Evolutionary conservation across 1,140 invertebrate species (phyloP), one percentile per base, ranked within the genome.

Genomic region (Megalonaias nervosa): DNA sequence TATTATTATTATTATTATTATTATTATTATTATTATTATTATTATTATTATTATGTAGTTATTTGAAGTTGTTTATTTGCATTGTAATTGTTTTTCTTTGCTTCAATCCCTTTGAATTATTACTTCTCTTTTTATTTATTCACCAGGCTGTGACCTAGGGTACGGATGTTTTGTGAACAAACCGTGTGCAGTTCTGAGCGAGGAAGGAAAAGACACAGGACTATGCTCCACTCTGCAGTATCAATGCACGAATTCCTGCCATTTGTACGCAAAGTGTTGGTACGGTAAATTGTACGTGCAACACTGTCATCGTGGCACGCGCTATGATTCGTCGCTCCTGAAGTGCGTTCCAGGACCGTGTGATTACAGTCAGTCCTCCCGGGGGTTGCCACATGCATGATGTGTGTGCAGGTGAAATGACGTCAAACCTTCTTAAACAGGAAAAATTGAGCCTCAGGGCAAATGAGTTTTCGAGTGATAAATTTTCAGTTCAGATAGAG

Each of bases 191-290:
- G 48, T 15, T 21, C 48, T 77, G 1, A 64, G 72, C 19, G 69
- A 61, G 15, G 75, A 77, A 55, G 31, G 67, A 5, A 11, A 73
- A 11, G 70, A 74, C 17, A 48, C 38, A 4, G 38, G 38, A 48
- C 11, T 48, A 5, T 48, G 38, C 11, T 48, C 38, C 38, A 48
- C 38, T 48, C 38, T 48, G 38, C 38, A 48, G 38, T 48, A 48
- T 48, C 38, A 48, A 48, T 78, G 76, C 48, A 15, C 74, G 23
- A 62, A 78, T 17, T 72, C 69, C 9, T 78, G 76, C 31, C 76
- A 78, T 55, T 61, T 73, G 48, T 78, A 67, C 31, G 76, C 76
- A 12, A 13, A 17, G 2, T 78, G 76, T 58, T 57, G 26, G 12
- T 19, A 68, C 13, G 57, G 56, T 26, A 15, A 12, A 68, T 73